phyloP scores from a whole-genome alignment of 2,113 vertebrate species.

The Petroica traversi region DNA sequence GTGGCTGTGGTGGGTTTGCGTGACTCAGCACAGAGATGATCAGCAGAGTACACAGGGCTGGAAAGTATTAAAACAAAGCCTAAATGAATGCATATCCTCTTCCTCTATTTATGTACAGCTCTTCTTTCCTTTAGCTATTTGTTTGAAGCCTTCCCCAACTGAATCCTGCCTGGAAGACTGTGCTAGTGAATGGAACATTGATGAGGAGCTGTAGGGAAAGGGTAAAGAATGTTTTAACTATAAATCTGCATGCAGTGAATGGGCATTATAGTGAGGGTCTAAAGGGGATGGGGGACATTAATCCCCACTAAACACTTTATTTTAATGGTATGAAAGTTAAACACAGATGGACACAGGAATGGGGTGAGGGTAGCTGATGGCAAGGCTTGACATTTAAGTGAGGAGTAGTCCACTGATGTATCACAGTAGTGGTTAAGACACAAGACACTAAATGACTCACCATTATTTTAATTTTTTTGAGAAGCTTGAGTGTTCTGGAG shows the following conservation, averaged over 20 bases:
- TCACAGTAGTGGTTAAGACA: accelerated
- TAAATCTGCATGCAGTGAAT: neutral
- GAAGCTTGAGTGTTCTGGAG: neutral
- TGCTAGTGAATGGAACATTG: neutral
- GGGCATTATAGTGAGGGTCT: neutral
- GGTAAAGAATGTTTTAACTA: neutral
- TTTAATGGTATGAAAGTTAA: neutral
- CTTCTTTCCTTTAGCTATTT: neutral
- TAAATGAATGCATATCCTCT: neutral
- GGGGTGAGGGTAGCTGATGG: neutral
- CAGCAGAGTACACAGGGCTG: neutral
- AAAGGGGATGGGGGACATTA: neutral
- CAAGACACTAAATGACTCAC: accelerated
- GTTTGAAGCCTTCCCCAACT: neutral
- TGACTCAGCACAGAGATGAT: neutral
- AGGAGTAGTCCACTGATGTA: neutral
- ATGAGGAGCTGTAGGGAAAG: neutral
- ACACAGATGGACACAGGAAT: neutral
- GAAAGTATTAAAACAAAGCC: neutral
- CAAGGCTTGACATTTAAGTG: neutral
- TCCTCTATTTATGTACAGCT: neutral
- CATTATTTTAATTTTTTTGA: neutral
- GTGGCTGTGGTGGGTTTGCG: neutral
- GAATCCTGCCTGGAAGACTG: neutral
- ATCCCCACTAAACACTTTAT: neutral